These are phyloP conservation scores for Ditula angustiorana DNA, from an alignment of 2,888 invertebrate genomes.

Conservation along the genomic window DNA sequence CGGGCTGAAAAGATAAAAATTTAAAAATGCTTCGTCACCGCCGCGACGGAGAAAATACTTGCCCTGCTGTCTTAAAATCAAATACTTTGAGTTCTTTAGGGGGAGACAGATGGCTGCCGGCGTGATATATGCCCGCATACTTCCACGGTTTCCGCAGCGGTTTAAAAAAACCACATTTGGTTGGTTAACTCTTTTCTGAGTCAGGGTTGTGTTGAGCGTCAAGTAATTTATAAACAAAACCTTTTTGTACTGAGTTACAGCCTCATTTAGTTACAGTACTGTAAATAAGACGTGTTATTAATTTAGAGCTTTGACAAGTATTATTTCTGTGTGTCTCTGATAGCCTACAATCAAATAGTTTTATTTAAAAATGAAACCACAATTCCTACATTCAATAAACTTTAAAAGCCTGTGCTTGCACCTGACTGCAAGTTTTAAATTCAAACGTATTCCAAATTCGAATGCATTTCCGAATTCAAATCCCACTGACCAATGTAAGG, in stretches of 20 bases:
- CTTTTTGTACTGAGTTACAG: background rate
- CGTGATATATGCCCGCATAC: background rate
- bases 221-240: background rate
- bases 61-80: background rate
- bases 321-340: no score
- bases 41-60: background rate
- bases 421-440: background rate
- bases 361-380: no score
- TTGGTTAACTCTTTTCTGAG: background rate
- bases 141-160: background rate
- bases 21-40: background rate
- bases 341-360: no score
- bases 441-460: constrained; percentile 13
- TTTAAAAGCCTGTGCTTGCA: background rate
- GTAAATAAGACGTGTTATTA: no score
- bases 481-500: constrained; percentile 13
- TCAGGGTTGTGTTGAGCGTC: background rate
- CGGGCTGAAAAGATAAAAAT: background rate
- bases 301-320: no score
- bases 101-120: background rate
- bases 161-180: background rate
- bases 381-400: background rate
- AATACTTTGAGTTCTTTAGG: background rate
- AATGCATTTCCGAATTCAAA: constrained; percentile 16
- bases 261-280: no score